A percentile compares a stretch with the other conserved stretches of the same genome.
Evolutionary conservation across 53 echinoderm and acorn worm species (phyloP).

Genomic region (Arbacia lixula): DNA sequence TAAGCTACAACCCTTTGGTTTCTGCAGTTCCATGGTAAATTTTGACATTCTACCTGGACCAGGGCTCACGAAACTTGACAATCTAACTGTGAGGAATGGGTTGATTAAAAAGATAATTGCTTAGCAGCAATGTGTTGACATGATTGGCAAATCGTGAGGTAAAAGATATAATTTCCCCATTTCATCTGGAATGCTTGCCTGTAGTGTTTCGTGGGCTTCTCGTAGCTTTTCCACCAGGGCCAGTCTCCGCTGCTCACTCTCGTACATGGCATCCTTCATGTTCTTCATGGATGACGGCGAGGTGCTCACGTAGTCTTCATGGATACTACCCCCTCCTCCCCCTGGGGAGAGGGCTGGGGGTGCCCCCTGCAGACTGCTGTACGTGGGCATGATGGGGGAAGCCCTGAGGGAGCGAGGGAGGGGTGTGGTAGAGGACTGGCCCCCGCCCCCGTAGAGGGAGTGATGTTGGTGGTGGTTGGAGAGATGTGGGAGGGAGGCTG

Average conservation of each 20-base stretch:
- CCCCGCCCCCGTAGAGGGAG: conserved; percentile 1
- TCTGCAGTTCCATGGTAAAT: no score
- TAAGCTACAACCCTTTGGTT: no score
- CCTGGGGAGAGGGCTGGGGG: conserved; percentile 49
- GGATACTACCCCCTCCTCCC: neutral
- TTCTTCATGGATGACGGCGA: conserved; percentile 68
- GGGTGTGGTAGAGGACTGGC: neutral
- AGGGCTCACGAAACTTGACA: no score
- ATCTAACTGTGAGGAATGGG: no score
- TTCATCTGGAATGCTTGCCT: conserved; percentile 55
- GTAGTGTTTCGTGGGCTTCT: conserved; percentile 95
- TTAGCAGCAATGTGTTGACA: no score
- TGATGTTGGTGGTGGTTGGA: conserved; percentile 18
- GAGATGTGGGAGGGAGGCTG: conserved; percentile 40
- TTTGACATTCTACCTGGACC: no score
- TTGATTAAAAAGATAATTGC: no score
- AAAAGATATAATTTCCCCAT: no score
- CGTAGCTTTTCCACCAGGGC: conserved; percentile 91
- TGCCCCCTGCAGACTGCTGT: neutral
- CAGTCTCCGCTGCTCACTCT: conserved; percentile 95
- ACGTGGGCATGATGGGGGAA: conserved; percentile 36
- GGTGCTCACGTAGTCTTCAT: conserved; percentile 3
- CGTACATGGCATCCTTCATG: conserved; percentile 97
- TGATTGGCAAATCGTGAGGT: neutral
- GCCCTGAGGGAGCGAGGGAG: conserved; percentile 42